Percentiles rank a stretch among this genome's conserved stretches.
Conservation (phyloP, 2,888 invertebrate species). For the Synanthedon formicaeformis region DNA sequence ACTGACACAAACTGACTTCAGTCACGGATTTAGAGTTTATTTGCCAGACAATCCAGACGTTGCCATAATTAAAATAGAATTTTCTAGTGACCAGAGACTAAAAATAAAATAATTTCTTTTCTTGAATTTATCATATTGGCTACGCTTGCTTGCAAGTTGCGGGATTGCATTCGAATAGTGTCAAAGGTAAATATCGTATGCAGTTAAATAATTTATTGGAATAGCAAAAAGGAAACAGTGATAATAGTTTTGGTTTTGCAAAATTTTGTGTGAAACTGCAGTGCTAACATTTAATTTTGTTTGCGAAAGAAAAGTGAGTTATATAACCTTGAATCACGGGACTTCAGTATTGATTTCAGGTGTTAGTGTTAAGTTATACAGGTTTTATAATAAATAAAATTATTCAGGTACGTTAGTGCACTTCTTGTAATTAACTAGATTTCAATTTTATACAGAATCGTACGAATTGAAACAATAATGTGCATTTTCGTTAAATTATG, state of each 20-base stretch:
- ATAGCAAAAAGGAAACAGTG: neutral
- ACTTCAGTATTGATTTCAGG: slow-evolving; percentile 23
- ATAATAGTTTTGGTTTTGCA: neutral
- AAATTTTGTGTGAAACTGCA: neutral
- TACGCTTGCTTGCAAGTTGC: slow-evolving; percentile 35
- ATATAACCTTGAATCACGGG: slow-evolving; percentile 71
- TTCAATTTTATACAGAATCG: neutral
- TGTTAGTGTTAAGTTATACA: slow-evolving; percentile 3
- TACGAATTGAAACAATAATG: neutral
- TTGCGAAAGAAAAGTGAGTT: slow-evolving; percentile 50
- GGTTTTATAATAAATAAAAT: neutral
- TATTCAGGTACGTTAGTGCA: neutral
- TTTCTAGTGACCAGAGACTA: neutral
- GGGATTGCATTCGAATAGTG: slow-evolving; percentile 45
- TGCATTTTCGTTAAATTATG: neutral
- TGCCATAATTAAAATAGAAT: neutral
- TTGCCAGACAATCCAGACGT: no score
- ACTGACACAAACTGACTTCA: no score
- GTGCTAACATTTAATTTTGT: slow-evolving; percentile 30
- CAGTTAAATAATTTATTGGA: neutral
- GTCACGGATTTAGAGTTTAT: no score
- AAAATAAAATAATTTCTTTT: no score
- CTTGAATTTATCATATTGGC: slow-evolving; percentile 32
- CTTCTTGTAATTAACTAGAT: neutral
- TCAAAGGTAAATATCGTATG: slow-evolving; percentile 41